Evolutionary conservation across 1,140 invertebrate genomes (phyloP), one percentile per base, ranked within the genome.

Genomic region (Teleopsis dalmanni): DNA sequence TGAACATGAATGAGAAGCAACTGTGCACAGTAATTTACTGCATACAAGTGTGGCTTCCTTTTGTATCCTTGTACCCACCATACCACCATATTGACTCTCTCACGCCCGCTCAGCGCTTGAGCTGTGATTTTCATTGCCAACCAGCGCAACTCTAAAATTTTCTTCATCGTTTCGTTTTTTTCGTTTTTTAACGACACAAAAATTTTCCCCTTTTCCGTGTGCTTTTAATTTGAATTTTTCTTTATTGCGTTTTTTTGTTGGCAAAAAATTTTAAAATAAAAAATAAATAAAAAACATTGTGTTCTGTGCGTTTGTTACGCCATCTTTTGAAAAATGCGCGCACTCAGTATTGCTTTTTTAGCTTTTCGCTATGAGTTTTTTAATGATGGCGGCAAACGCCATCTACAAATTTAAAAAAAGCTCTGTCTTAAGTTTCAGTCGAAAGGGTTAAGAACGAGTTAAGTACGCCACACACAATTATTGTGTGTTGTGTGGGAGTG

Each of bases 251-350:
- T 52, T 43, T 44, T 37, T 25, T 25, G 23, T 4, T 31, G 25
- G 31, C 11, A 47, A 43, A 47, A 52, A 52, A 36, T 31, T 9
- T 18, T 45, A n/a, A 31, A 48, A 45, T 44, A 31, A 41, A 52
- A 45, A 34, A 48, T 31, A 44, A 48, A 38, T 25, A 51, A 51
- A 44, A 31, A 45, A 11, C 8, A 11, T 10, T 25, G 6, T 36
- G 11, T 18, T 8, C 9, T 9, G n/a, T 9, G 26, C 36, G 26
- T 31, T 41, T 26, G 10, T 29, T 26, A 42, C 51, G 47, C 47
- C 51, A 53, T 53, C 51, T 53, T 53, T 48, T 25, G 42, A 46
- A 48, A 46, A 46, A 13, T 14, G 16, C 13, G 10, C 14, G 41
- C 23, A 52, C 25, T n/a, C 38, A 5, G 18, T 18, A 27, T 16